Base-by-base conservation (phyloP, 2,797 vertebrate genomes). In the Pterois miles region DNA sequence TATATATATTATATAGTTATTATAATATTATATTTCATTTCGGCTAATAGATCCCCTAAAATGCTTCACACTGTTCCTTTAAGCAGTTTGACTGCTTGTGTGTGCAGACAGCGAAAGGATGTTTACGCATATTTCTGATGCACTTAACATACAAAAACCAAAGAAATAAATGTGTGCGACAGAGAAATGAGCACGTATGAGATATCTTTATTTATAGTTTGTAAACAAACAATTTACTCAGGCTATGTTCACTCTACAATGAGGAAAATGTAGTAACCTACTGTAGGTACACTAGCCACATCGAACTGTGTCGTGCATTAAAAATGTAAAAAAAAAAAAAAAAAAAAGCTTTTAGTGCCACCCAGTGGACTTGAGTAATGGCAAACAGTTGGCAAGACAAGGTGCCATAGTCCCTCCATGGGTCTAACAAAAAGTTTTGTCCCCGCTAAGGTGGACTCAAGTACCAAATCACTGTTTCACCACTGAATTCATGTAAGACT, bases 171-270 rank as follows among this genome's bases (percentile, higher is more conserved):
- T 16, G 13, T 52, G n/a, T 38, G 27, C 73, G 27, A 84, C 78
- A 52, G 52, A 83, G 20, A 87, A 71, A 62, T 25, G 60, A 68
- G 50, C 76, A 85, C 84, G 74, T 87, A 82, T 84, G 70, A 86
- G 68, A 90, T 71, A 58, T 90, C 59, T 95, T 95, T 94, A 95
- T 95, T 95, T 91, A 89, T 89, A 93, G 74, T 64, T 85, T 86
- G 85, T 89, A 92, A 93, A 91, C 87, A 87, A 84, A 89, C 77
- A 54, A 36, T 84, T 93, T 80, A 86, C 86, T 89, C 48, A 29
- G 63, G 74, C 83, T 82, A 76, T 78, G 73, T 82, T 91, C 75
- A 60, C 65, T 83, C 81, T 89, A 90, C 76, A 81, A 43, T 62
- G 75, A 87, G 54, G 64, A 68, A 76, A 77, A 76, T 81, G 36